Percentiles rank a stretch among this genome's conserved stretches.
These are phyloP conservation scores for Sipha flava DNA, from an alignment of 1,140 invertebrate species.

Conservation along the genomic window DNA sequence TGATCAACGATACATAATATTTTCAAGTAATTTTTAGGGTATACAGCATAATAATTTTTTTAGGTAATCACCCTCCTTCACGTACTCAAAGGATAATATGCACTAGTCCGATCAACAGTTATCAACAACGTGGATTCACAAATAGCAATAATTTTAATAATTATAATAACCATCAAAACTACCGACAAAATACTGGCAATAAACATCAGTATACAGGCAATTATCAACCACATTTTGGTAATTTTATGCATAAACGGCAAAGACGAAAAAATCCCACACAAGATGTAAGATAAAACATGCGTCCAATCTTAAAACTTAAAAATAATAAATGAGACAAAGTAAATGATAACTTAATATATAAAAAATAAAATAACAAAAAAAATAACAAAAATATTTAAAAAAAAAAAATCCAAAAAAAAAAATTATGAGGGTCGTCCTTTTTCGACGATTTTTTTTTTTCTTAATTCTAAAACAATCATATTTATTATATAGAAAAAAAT, in stretches of 20 bases:
- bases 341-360: constrained; percentile 29
- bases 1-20: not conserved
- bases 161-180: constrained; percentile 18
- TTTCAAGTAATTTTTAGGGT: not conserved
- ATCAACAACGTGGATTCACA: constrained; percentile 10
- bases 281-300: constrained; percentile 18
- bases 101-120: constrained; percentile 13
- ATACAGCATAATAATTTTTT: not conserved
- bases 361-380: constrained; percentile 3
- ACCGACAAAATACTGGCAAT: not conserved
- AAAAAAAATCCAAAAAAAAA: not conserved
- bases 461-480: constrained; percentile 22
- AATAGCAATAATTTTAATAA: constrained; percentile 12
- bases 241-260: not conserved
- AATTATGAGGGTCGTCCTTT: constrained; percentile 10
- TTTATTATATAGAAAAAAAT: constrained; percentile 18
- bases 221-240: constrained; percentile 17
- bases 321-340: constrained; percentile 13
- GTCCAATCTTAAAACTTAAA: constrained; percentile 11
- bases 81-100: constrained; percentile 21
- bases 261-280: constrained; percentile 21
- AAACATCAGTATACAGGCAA: constrained; percentile 24
- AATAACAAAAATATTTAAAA: constrained; percentile 14
- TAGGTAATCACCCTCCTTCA: constrained; percentile 3
- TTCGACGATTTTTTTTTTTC: constrained; percentile 24